Base-by-base conservation (phyloP, 2,888 invertebrate genomes). In the Prosapia bicincta region DNA sequence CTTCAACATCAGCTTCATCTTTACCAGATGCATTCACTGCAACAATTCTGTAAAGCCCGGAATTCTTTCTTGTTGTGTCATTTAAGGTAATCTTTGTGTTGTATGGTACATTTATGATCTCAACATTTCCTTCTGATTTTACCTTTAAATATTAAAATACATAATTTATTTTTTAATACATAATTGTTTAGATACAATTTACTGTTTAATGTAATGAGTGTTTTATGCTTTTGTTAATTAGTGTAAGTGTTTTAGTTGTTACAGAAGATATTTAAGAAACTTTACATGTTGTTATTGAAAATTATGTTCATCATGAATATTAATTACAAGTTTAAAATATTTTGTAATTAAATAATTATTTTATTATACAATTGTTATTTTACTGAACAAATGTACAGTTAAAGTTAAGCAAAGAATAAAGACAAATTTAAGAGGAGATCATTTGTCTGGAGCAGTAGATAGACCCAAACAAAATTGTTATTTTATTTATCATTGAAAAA, bases 1-100 rank as follows among this genome's bases (percentile, higher is more conserved):
- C 91, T 86, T 98, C 97, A 10, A 98, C 95, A 28, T 96, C 95
- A 0, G 97, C 97, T 81, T 96, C 94, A 84, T 98, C 98, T 77
- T 90, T 89, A 38, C 98, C 98, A 82, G 96, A 95, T 78, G 95
- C 90, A 86, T 98, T 98, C 71, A 93, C 93, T 0, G 98, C 97
- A 70, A 91, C 88, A 80, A 98, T 94, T 82, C 93, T 94, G 87
- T 98, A 98, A 0, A 93, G 88, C 54, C 97, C 98, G 5, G 96
- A 95, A 86, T 98, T 94, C 79, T 93, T 90, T 26, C 98, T 90
- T 0, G 91, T 86, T 0, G 93, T 88, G 79, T 95, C 94, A 72
- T 89, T 92, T 79, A 97, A 91, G 79, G 89, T 92, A 54, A 97
- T 85, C 83, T 96, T 97, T 0, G 96, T 95, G 84, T 97, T 96